Conservation (phyloP, 2,888 invertebrate genomes). For the Cryptus viduatorius region DNA sequence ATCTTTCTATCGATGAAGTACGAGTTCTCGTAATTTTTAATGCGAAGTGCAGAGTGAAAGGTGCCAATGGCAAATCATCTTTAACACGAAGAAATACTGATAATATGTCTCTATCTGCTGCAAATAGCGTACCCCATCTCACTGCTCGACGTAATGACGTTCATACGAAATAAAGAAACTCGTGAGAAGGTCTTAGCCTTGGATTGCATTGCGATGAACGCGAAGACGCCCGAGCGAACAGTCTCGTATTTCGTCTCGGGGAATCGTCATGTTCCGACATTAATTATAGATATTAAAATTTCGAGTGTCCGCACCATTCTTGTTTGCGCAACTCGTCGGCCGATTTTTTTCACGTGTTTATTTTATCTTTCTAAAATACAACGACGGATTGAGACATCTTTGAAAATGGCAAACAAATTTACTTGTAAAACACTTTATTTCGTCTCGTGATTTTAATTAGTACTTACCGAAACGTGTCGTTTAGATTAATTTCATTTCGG, state of each 20-base stretch:
- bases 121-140: background rate
- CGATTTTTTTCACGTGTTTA: background rate
- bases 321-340: background rate
- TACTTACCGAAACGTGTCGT: background rate
- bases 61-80: background rate
- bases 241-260: background rate
- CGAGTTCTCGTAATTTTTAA: background rate
- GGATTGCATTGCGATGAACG: background rate
- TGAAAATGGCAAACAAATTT: background rate
- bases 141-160: background rate
- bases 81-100: background rate
- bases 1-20: too few species aligned
- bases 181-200: conserved; percentile 5
- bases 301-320: background rate
- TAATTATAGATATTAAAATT: background rate
- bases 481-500: background rate
- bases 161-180: background rate
- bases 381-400: background rate
- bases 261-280: background rate
- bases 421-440: background rate
- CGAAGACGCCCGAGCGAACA: background rate
- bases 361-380: background rate
- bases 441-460: background rate
- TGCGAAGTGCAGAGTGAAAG: background rate
- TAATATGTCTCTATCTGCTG: background rate